phyloP scores from a whole-genome alignment of 1,140 invertebrate species.

The Euura saliciscinereae region DNA sequence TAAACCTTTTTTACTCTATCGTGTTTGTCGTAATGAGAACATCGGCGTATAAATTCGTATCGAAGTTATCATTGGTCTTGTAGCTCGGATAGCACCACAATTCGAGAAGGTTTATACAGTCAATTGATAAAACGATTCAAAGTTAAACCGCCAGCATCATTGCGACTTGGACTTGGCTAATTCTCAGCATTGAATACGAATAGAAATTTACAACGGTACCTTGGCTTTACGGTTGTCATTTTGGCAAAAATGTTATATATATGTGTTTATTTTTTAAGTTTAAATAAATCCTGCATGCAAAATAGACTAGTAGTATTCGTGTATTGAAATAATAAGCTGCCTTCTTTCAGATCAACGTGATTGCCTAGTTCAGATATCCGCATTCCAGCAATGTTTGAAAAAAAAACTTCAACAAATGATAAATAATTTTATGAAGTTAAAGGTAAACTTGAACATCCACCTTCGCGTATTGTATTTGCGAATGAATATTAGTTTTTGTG shows the following conservation, averaged over 20 bases:
- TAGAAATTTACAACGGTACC: slow-evolving; percentile 18
- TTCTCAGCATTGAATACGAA: not conserved
- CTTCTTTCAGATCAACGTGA: too few relatives aligned
- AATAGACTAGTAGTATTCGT: not conserved
- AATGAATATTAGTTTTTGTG: too few relatives aligned
- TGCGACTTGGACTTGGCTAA: slow-evolving; percentile 20
- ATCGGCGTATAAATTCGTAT: not conserved
- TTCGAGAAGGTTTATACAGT: slow-evolving; percentile 36
- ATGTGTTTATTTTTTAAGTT: slow-evolving; percentile 50
- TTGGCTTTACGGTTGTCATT: slow-evolving; percentile 31
- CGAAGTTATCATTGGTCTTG: slow-evolving; percentile 34
- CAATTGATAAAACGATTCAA: slow-evolving; percentile 30
- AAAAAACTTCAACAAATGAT: not conserved
- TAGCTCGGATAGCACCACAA: slow-evolving; percentile 46
- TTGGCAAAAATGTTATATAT: slow-evolving; percentile 37
- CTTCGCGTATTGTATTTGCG: too few relatives aligned
- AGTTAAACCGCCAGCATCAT: slow-evolving; percentile 17
- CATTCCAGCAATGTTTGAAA: not conserved
- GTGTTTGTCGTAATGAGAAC: too few relatives aligned
- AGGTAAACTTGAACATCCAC: too few relatives aligned
- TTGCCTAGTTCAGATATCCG: too few relatives aligned
- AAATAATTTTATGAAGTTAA: too few relatives aligned
- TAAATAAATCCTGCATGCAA: slow-evolving; percentile 51
- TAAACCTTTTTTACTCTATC: not conserved
- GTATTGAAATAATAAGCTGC: too few relatives aligned